Conservation (phyloP, 2,797 vertebrate species). For the Eurystomus glaucurus region DNA sequence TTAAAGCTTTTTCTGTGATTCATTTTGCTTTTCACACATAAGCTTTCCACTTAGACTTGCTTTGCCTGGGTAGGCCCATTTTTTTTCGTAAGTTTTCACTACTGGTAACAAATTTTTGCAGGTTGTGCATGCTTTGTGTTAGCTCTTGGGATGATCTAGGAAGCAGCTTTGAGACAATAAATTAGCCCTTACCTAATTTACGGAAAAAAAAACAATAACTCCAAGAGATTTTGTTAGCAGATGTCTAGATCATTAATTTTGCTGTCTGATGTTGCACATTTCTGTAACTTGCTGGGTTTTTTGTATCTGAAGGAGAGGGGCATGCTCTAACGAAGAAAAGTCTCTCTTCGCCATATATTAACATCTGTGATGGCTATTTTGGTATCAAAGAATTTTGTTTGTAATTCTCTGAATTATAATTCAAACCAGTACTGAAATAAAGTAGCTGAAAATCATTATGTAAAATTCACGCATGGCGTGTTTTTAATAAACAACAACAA, state of each 20-base stretch:
- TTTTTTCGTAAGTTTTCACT: background rate
- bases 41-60: background rate
- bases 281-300: background rate
- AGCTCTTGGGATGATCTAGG: background rate
- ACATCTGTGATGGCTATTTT: conserved; percentile 60
- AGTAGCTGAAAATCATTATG: conserved; percentile 51
- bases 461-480: conserved; percentile 59
- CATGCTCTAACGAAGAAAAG: conserved; percentile 7
- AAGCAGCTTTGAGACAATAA: background rate
- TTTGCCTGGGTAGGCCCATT: background rate
- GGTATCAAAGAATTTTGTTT: conserved; percentile 64
- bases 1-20: background rate
- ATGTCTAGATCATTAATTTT: conserved; percentile 45
- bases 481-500: conserved; percentile 63
- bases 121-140: background rate
- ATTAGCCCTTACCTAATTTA: background rate
- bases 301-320: conserved; percentile 5
- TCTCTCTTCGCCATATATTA: conserved; percentile 46
- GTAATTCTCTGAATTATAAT: conserved; percentile 28
- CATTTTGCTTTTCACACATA: background rate
- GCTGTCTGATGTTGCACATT: background rate
- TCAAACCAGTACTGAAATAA: conserved; percentile 45
- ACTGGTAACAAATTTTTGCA: background rate
- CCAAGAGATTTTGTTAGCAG: background rate
- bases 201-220: background rate